A percentile compares a stretch with the other conserved stretches of the same genome.
Evolutionary conservation across 2,888 invertebrate genomes (phyloP).

Genomic region (Caenorhabditis imperialis): DNA sequence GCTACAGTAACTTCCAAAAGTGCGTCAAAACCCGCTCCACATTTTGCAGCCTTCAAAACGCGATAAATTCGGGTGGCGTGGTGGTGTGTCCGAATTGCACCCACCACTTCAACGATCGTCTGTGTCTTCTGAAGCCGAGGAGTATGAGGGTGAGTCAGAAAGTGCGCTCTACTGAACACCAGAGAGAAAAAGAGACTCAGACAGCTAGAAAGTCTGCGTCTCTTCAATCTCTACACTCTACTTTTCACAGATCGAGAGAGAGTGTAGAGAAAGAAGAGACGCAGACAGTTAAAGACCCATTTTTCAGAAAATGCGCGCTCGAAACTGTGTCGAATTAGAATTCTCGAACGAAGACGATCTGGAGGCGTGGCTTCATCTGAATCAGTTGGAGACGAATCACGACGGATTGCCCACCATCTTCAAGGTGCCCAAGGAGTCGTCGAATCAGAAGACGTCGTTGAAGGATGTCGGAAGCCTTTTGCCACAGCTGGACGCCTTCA

Average conservation of each 20-base stretch:
- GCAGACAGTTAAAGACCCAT: not conserved
- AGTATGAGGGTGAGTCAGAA: constrained; percentile 39
- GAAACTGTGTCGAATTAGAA: constrained; percentile 45
- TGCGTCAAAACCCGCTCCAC: too few relatives aligned
- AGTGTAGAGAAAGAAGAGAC: too few relatives aligned
- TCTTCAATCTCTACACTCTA: too few relatives aligned
- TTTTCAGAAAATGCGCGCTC: constrained; percentile 41
- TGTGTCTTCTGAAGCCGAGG: constrained; percentile 21
- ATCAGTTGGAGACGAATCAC: constrained; percentile 48
- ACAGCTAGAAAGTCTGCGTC: too few relatives aligned
- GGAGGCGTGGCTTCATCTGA: constrained; percentile 41
- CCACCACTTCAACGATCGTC: constrained; percentile 50
- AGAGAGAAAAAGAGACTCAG: too few relatives aligned
- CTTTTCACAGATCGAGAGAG: too few relatives aligned
- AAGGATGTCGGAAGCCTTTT: constrained; percentile 24
- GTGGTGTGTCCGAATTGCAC: constrained; percentile 47
- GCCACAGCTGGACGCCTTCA: too few relatives aligned
- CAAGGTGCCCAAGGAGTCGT: constrained; percentile 17
- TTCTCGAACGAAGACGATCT: constrained; percentile 32
- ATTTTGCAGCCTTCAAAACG: constrained; percentile 27
- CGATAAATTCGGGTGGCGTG: constrained; percentile 13
- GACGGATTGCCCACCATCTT: constrained; percentile 53
- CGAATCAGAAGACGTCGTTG: not conserved
- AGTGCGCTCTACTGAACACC: too few relatives aligned
- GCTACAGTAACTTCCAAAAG: too few relatives aligned